A percentile compares a stretch with the other conserved stretches of the same genome.
These are phyloP conservation scores for Priocnemis perturbator DNA, from an alignment of 2,888 invertebrate species.

Conservation along the genomic window DNA sequence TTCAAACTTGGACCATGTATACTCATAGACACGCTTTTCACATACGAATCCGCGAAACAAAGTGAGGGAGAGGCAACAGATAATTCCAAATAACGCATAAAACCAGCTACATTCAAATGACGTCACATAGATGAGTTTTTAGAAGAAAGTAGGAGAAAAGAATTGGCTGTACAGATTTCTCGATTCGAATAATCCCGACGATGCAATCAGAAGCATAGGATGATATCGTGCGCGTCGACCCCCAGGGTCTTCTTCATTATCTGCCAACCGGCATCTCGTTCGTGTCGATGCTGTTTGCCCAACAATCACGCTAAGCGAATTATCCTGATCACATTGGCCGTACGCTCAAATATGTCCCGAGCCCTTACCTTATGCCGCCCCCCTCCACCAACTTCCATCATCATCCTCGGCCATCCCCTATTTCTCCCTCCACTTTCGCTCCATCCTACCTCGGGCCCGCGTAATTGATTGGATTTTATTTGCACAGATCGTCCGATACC, in stretches of 20 bases:
- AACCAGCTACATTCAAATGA: no score
- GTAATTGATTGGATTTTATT: conserved; percentile 52
- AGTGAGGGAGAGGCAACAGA: background rate
- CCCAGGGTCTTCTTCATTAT: conserved; percentile 35
- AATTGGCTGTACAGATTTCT: no score
- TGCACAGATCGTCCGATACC: conserved; percentile 41
- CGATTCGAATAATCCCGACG: conserved; percentile 21
- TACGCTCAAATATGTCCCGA: conserved; percentile 36
- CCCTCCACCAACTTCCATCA: background rate
- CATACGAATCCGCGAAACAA: no score
- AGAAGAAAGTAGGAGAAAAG: no score
- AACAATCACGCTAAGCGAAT: conserved; percentile 51
- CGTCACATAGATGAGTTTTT: no score
- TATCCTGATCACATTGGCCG: conserved; percentile 50
- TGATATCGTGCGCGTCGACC: background rate
- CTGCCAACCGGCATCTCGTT: conserved; percentile 27
- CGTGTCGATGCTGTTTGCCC: conserved; percentile 43
- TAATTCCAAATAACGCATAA: no score
- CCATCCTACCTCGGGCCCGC: conserved; percentile 1
- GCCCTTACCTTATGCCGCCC: background rate
- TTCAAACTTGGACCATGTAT: no score
- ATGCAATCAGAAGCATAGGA: conserved; percentile 18
- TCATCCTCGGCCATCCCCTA: conserved; percentile 7
- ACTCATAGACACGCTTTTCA: no score
- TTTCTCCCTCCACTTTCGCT: conserved; percentile 8